Evolutionary conservation across 2,888 invertebrate genomes (phyloP), one percentile per base, ranked within the genome.

Genomic region (Neoascia interrupta): DNA sequence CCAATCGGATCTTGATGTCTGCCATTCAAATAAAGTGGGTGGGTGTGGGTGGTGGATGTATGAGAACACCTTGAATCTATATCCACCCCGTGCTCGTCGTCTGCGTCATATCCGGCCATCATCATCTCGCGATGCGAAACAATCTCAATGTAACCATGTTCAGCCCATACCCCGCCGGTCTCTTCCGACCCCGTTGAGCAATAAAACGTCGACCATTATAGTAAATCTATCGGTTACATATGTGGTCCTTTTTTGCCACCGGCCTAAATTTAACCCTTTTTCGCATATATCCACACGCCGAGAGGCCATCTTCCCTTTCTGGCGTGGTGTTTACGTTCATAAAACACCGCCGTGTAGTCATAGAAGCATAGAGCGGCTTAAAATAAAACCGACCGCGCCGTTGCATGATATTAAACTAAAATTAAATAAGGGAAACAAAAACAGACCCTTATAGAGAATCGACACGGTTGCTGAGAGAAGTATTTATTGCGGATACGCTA

Each of bases 161-260:
- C n/a, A n/a, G n/a, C n/a, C n/a, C n/a, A 37, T 5, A 26, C 8
- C 36, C 31, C 13, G 15, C n/a, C 1, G 34, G 45, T 11, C 41
- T 13, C 18, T 13, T 19, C 13, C 49, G 18, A 13, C 5, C 21
- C 31, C n/a, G 31, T 31, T 31, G 19, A 28, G 66, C 61, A 68
- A 68, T 79, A 73, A 79, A 73, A 68, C 6, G 54, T 28, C 39
- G 60, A 51, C 54, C 60, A 56, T 66, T 56, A 56, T 56, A 61
- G 49, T 73, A 68, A 79, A 79, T 60, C 72, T 66, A 72, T 79
- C 54, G 60, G 60, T 49, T 79, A 53, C 76, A 72, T 72, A 66
- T 72, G 72, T 43, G 72, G 76, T 41, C 37, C 64, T 45, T 56
- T 75, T 69, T 63, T 41, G 43, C 5, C 39, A 45, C 16, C 28